Conservation (phyloP, 2,113 vertebrate species). For the Hucho hucho region DNA sequence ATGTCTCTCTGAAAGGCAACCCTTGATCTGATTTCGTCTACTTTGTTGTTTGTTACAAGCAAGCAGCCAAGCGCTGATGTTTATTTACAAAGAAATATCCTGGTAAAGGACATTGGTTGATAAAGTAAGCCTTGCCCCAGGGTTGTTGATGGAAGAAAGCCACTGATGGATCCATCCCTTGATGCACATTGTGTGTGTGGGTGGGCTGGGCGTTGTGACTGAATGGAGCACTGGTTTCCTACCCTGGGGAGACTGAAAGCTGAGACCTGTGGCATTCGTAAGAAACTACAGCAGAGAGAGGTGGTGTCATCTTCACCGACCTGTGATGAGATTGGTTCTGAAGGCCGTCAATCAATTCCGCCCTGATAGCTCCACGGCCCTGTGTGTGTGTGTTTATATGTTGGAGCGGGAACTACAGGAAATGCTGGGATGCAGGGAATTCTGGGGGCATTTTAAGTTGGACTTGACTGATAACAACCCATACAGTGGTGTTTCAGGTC, state of each 20-base stretch:
- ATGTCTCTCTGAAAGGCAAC: no score
- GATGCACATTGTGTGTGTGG: background rate
- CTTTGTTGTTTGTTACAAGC: no score
- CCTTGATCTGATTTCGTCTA: no score
- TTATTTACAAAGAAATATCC: no score
- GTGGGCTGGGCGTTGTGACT: background rate
- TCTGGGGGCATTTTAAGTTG: background rate
- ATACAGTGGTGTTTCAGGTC: background rate
- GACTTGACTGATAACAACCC: background rate
- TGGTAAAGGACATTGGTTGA: background rate
- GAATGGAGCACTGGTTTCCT: background rate
- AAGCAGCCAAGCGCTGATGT: no score
- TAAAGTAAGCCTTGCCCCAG: background rate
- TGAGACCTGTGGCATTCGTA: background rate
- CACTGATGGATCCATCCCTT: background rate
- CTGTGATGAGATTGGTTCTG: constrained; percentile 49
- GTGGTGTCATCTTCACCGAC: constrained; percentile 22
- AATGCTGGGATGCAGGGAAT: background rate
- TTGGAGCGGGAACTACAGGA: background rate
- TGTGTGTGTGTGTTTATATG: background rate
- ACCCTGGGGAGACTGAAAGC: background rate
- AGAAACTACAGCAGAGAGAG: constrained; percentile 1
- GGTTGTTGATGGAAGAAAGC: background rate
- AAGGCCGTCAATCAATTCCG: constrained; percentile 52
- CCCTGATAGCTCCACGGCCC: constrained; percentile 17